Base-by-base conservation (phyloP, 1,140 invertebrate species). In the Panagrolaimus sp. region DNA sequence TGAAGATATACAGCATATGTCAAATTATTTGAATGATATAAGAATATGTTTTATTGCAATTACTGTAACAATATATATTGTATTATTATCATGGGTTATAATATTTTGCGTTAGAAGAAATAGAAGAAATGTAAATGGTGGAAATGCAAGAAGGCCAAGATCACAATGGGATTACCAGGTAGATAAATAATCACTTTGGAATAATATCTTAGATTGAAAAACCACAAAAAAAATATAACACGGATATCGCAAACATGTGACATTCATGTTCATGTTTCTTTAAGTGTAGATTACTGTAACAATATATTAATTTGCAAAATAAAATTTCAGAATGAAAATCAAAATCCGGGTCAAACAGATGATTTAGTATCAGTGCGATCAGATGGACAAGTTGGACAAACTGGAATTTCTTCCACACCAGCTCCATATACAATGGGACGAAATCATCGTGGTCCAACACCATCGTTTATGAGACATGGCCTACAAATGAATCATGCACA, bases 1-100 rank as follows among this genome's bases (percentile, higher is more conserved):
- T 38, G 77, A 79, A 20, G 77, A 79, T 63, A 51, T 79, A 23
- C 77, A 79, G 45, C 73, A 79, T 66, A 68, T 79, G 1, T 70
- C 78, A 7, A 48, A 53, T 8, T 76, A 78, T 25, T 70, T 78
- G 20, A 80, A 74, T 23, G 74, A 79, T 46, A 79, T 79, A 62
- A 68, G 76, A 13, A 71, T 78, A 42, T 78, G 75, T 47, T 78
- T 77, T 31, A 72, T 77, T 31, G 16, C 45, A 23, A 23, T 64
- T 31, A 64, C 63, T 20, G 20, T 64, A 23, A 44, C 63, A 11
- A 47, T 64, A 47, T 47, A 64, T 31, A 31, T 64, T 31, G 63
- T 47, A 47, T 43, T 64, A 31, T 13, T 64, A 20, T 20, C 31
- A 23, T 43, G 42, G 63, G 42, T 43, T 31, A 20, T 43, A 16